Evolutionary conservation across 2,797 vertebrate species (phyloP).

Genomic region (Chrysocyon brachyurus): DNA sequence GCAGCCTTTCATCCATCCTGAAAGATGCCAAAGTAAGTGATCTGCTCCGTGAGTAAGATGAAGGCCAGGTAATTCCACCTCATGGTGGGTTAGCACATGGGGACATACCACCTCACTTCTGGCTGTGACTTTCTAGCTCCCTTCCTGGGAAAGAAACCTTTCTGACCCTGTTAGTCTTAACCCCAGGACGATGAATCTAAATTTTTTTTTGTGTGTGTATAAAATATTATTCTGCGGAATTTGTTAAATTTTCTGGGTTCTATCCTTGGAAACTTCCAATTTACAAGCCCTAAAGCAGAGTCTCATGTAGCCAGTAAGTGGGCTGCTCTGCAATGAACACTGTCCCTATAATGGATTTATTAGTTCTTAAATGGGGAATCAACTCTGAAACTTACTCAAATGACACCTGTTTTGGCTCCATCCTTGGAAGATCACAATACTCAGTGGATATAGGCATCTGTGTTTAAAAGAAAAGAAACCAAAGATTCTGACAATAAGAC

Average conservation of each 20-base stretch:
- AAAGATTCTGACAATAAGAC: background rate
- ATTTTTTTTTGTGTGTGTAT: background rate
- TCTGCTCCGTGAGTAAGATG: background rate
- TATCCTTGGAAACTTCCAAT: background rate
- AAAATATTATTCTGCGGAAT: background rate
- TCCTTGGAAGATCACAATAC: background rate
- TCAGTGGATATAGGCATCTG: background rate
- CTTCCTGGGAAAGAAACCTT: background rate
- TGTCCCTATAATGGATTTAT: background rate
- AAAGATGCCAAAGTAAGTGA: background rate
- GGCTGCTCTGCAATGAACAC: background rate
- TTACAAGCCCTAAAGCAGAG: background rate
- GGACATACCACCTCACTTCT: background rate
- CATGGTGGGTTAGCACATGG: background rate
- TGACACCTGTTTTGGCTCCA: background rate
- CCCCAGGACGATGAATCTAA: background rate
- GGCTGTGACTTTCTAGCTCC: background rate
- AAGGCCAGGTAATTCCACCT: rapidly evolving
- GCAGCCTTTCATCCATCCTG: background rate
- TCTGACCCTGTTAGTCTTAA: background rate
- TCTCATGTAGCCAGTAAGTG: background rate
- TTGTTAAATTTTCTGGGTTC: background rate
- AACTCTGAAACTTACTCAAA: background rate
- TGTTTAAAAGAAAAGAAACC: background rate
- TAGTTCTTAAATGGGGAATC: background rate